Percentiles rank a stretch among this genome's conserved stretches.
Conservation (phyloP, 2,888 invertebrate species). For the Apamea anceps region DNA sequence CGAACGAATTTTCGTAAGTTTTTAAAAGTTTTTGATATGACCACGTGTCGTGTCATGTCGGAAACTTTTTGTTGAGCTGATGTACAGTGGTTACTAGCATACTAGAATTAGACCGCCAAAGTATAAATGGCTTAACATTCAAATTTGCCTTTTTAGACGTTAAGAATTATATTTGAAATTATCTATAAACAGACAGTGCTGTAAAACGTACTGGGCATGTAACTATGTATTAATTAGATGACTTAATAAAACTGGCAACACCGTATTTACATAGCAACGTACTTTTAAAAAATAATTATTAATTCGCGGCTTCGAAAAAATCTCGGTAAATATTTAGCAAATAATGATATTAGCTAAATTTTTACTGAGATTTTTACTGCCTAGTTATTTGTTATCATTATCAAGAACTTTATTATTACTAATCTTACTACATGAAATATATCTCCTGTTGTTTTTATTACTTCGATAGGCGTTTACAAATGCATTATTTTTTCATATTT, state of each 20-base stretch:
- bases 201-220: slow-evolving; percentile 12
- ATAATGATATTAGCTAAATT: not conserved
- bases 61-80: not conserved
- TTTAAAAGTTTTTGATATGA: not conserved
- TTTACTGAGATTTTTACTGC: not conserved
- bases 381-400: not conserved
- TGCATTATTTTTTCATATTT: not conserved
- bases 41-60: not conserved
- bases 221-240: slow-evolving; percentile 19
- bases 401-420: too few relatives aligned
- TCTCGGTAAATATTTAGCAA: not conserved
- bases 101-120: slow-evolving; percentile 51
- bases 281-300: not conserved
- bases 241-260: slow-evolving; percentile 45
- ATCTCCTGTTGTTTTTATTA: not conserved
- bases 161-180: slow-evolving; percentile 38
- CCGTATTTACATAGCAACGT: slow-evolving; percentile 6
- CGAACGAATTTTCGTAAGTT: not conserved
- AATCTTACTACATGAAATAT: not conserved
- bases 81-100: slow-evolving; percentile 32
- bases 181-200: slow-evolving; percentile 18
- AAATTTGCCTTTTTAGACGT: slow-evolving; percentile 50
- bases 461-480: not conserved
- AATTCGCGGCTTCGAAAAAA: not conserved
- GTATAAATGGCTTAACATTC: slow-evolving; percentile 50